These are phyloP conservation scores for Myotis myotis DNA, from an alignment of 2,797 vertebrate species.

Conservation along the genomic window DNA sequence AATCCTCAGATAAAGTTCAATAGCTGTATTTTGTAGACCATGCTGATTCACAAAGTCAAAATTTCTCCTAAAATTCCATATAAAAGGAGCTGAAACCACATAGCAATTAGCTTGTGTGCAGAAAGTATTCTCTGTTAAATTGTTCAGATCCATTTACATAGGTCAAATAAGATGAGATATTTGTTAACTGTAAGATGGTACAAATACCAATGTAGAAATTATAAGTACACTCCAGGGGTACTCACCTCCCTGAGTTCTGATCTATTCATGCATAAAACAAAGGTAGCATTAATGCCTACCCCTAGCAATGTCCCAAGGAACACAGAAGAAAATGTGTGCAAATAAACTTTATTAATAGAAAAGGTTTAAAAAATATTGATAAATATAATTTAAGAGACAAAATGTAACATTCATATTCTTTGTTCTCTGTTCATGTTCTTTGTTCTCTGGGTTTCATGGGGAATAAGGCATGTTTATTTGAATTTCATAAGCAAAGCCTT, in stretches of 20 bases:
- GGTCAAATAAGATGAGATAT: slow-evolving; percentile 16
- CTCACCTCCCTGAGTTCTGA: background rate
- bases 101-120: background rate
- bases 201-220: background rate
- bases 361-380: background rate
- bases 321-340: background rate
- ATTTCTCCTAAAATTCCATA: background rate
- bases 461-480: background rate
- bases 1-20: background rate
- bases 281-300: background rate
- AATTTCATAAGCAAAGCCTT: slow-evolving; percentile 41
- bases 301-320: background rate
- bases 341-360: background rate
- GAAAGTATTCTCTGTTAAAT: background rate
- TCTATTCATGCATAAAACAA: background rate
- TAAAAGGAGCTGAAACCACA: background rate
- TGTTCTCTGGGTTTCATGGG: background rate
- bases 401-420: background rate
- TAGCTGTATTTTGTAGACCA: background rate
- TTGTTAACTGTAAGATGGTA: background rate
- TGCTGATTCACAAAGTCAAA: background rate
- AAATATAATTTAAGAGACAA: slow-evolving; percentile 18
- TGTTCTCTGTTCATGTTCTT: background rate
- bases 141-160: background rate
- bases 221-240: background rate